Evolutionary conservation across 2,113 vertebrate species (phyloP).

Genomic region (Carassius gibelio): DNA sequence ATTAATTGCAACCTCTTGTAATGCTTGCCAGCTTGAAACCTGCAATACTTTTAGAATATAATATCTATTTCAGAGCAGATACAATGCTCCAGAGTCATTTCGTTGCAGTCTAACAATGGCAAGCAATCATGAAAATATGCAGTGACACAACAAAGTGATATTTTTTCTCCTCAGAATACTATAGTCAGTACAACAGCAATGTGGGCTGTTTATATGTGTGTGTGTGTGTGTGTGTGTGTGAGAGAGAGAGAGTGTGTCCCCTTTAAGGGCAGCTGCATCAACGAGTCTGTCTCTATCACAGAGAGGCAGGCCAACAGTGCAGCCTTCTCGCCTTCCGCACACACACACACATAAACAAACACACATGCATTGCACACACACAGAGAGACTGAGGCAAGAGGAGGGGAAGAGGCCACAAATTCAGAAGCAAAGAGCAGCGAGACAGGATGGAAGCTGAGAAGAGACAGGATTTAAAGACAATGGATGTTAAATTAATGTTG

Average conservation of each 20-base stretch:
- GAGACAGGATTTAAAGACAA: slow-evolving; percentile 17
- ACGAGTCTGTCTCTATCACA: slow-evolving; percentile 41
- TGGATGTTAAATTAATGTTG: slow-evolving; percentile 19
- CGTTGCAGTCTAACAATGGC: not conserved
- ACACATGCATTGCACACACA: slow-evolving; percentile 43
- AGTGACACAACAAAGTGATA: not conserved
- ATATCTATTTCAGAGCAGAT: not conserved
- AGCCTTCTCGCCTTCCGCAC: slow-evolving; percentile 27
- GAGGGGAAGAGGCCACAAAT: slow-evolving; percentile 22
- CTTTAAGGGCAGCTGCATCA: slow-evolving; percentile 52
- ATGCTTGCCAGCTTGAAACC: slow-evolving; percentile 1
- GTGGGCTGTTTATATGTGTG: slow-evolving; percentile 29
- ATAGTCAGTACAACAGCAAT: not conserved
- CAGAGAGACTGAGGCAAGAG: slow-evolving; percentile 11
- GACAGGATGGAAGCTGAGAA: slow-evolving; percentile 23
- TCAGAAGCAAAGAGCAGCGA: not conserved
- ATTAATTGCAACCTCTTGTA: slow-evolving; percentile 9
- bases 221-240: not conserved
- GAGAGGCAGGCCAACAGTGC: slow-evolving; percentile 39
- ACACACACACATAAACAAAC: slow-evolving; percentile 43
- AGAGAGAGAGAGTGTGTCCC: not conserved
- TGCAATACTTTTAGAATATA: not conserved
- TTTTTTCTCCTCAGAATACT: slow-evolving; percentile 7
- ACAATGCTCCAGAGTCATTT: not conserved
- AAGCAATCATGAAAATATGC: slow-evolving; percentile 22